Evolutionary conservation across 1,140 invertebrate genomes (phyloP).

Genomic region (Ostrea edulis): DNA sequence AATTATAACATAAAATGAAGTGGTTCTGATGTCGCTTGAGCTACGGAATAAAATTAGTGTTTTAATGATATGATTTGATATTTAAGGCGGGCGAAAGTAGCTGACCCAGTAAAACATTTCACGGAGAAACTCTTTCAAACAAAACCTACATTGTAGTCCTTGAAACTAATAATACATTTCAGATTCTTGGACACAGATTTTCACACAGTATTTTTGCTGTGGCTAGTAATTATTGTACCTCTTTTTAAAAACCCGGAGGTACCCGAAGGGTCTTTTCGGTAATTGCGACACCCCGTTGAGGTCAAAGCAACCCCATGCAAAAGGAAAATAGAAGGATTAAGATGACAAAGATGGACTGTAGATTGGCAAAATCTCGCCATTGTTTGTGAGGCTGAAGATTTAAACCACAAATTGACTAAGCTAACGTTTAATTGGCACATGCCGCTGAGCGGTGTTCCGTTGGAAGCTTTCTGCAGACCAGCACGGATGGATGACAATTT

Average conservation of each 20-base stretch:
- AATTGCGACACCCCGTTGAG: slow-evolving; percentile 25
- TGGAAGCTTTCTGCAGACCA: not conserved
- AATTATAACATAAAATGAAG: slow-evolving; percentile 28
- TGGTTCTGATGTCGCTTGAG: not conserved
- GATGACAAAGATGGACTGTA: not conserved
- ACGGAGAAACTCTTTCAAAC: slow-evolving; percentile 19
- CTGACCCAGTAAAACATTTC: not conserved
- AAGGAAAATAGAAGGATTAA: slow-evolving; percentile 16
- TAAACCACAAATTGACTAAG: slow-evolving; percentile 12
- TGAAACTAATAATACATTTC: slow-evolving; percentile 19
- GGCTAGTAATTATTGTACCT: slow-evolving; percentile 21
- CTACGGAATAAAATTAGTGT: slow-evolving; percentile 4
- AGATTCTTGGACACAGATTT: slow-evolving; percentile 29
- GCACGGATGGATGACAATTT: not conserved
- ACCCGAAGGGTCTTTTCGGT: slow-evolving; percentile 23
- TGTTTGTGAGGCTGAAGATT: not conserved
- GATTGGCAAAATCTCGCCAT: slow-evolving; percentile 19
- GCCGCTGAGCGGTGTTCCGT: not conserved
- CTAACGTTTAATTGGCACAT: slow-evolving; percentile 29
- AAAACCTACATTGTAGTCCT: slow-evolving; percentile 28
- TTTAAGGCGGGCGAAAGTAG: slow-evolving; percentile 10
- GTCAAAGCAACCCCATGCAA: slow-evolving; percentile 3
- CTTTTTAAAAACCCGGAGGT: slow-evolving; percentile 3
- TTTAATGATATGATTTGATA: slow-evolving; percentile 34
- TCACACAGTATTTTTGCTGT: slow-evolving; percentile 17